These are phyloP conservation scores for Folsomia candida DNA, from an alignment of 2,888 invertebrate genomes.

Conservation along the genomic window DNA sequence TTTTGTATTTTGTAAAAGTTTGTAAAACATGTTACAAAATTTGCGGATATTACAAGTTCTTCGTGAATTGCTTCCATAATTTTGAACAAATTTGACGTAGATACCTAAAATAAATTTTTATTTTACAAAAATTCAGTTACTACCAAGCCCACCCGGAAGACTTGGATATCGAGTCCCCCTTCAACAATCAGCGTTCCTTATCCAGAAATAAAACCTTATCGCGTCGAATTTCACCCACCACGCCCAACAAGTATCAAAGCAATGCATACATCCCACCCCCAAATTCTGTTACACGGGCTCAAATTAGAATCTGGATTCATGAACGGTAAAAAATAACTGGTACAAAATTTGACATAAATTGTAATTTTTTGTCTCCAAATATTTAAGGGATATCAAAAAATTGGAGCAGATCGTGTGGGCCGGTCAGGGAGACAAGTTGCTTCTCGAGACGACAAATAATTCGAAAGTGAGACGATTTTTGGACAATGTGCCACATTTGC, in stretches of 20 bases:
- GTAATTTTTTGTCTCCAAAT: too few relatives aligned
- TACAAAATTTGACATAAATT: too few relatives aligned
- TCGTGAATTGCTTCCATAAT: too few relatives aligned
- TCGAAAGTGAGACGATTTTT: conserved; percentile 78
- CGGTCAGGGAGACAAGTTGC: conserved; percentile 79
- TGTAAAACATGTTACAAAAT: too few relatives aligned
- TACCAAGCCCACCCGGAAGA: conserved; percentile 61
- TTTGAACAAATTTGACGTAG: too few relatives aligned
- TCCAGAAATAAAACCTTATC: conserved; percentile 10
- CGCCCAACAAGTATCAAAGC: conserved; percentile 18
- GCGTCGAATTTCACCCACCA: conserved; percentile 31
- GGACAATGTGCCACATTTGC: conserved; percentile 82
- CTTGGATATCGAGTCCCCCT: conserved; percentile 56
- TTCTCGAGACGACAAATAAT: conserved; percentile 78
- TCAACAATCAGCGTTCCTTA: conserved; percentile 12
- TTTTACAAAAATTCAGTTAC: too few relatives aligned
- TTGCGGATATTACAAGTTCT: too few relatives aligned
- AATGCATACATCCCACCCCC: background rate
- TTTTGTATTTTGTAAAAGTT: too few relatives aligned
- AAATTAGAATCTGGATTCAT: conserved; percentile 93
- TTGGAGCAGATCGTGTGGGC: conserved; percentile 86
- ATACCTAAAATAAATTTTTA: too few relatives aligned
- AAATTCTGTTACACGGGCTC: conserved; percentile 69
- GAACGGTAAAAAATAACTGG: too few relatives aligned
- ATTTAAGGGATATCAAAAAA: conserved; percentile 76